phyloP scores from a whole-genome alignment of 2,113 vertebrate species.

The Eonycteris spelaea region DNA sequence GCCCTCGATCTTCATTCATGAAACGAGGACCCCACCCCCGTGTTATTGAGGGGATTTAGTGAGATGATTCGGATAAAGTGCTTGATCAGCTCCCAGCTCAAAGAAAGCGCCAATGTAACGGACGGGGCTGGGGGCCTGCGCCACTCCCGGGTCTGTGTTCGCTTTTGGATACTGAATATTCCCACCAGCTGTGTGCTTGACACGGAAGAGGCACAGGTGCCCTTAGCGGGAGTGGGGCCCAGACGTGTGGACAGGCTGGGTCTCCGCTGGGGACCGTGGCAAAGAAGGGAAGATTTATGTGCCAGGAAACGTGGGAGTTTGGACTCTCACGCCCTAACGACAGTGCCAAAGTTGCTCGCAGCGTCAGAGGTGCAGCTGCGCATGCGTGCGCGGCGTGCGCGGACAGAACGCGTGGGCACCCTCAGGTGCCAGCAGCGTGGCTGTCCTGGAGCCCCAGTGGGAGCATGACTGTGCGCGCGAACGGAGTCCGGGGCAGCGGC shows the following conservation, averaged over 20 bases:
- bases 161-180: neutral
- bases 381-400: rapidly evolving
- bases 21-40: neutral
- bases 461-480: neutral
- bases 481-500: neutral
- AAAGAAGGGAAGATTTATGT: neutral
- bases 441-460: neutral
- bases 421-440: rapidly evolving
- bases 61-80: rapidly evolving
- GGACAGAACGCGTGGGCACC: rapidly evolving
- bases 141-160: neutral
- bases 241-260: neutral
- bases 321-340: rapidly evolving
- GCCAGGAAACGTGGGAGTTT: neutral
- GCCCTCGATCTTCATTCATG: neutral
- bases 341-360: rapidly evolving
- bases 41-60: rapidly evolving
- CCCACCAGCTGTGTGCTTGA: too few species aligned
- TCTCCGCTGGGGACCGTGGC: too few species aligned
- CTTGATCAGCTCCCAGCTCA: too few species aligned
- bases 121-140: rapidly evolving
- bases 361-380: neutral
- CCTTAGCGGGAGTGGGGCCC: too few species aligned
- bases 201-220: rapidly evolving
- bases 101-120: rapidly evolving